phyloP scores from a whole-genome alignment of 2,113 vertebrate genomes.

The Garra rufa region DNA sequence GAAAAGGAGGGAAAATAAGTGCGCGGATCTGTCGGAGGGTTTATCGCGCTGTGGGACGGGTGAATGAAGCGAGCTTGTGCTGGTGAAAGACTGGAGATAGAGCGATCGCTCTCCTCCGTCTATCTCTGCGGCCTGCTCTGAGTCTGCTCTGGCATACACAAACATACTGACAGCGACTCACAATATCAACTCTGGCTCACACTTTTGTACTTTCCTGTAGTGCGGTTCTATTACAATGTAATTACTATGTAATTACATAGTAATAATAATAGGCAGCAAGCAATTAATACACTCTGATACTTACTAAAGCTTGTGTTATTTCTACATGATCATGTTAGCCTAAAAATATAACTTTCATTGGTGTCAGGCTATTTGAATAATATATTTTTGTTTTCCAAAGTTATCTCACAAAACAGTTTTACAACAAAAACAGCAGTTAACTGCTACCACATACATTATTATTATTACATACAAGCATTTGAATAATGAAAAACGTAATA shows the following conservation, averaged over 20 bases:
- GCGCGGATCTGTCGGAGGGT: slow-evolving; percentile 29
- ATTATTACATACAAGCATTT: no score
- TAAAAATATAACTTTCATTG: neutral
- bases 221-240: neutral
- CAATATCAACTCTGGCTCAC: neutral
- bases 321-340: neutral
- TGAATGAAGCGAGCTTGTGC: slow-evolving; percentile 27
- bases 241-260: neutral
- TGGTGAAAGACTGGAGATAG: slow-evolving; percentile 43
- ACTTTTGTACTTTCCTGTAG: neutral
- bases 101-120: slow-evolving; percentile 38
- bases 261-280: neutral
- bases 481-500: no score
- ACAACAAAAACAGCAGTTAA: no score
- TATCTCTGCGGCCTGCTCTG: neutral
- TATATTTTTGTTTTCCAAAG: neutral
- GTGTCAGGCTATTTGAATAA: neutral
- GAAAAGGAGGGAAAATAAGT: slow-evolving; percentile 9
- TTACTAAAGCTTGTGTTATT: neutral
- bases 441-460: no score
- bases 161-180: neutral
- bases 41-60: slow-evolving; percentile 43
- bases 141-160: slow-evolving; percentile 1
- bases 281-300: neutral
- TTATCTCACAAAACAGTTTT: no score